Conservation (phyloP, 2,888 invertebrate genomes). For the Cantharis nigra region DNA sequence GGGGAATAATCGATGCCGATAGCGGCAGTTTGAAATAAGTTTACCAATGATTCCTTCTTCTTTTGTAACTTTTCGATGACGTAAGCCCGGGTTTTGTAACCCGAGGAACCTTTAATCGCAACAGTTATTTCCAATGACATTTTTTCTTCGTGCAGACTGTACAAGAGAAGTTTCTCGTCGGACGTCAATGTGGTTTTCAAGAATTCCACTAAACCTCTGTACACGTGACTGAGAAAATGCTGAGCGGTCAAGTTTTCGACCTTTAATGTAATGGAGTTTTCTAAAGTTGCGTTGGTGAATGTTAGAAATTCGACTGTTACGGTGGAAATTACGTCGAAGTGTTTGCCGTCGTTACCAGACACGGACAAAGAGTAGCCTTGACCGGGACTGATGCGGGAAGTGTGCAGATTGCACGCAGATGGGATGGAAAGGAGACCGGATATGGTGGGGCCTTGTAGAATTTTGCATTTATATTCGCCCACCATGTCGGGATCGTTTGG, state of each 20-base stretch:
- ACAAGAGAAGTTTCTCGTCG: conserved; percentile 69
- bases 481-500: conserved; percentile 91
- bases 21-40: conserved; percentile 64
- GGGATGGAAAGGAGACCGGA: conserved; percentile 71
- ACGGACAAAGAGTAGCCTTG: conserved; percentile 79
- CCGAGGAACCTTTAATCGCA: conserved; percentile 63
- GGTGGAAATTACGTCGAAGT: conserved; percentile 84
- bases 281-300: conserved; percentile 81
- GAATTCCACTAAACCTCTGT: conserved; percentile 72
- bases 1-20: conserved; percentile 78
- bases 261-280: conserved; percentile 79
- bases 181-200: conserved; percentile 69
- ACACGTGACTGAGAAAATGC: conserved; percentile 77
- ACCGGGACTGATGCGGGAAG: conserved; percentile 71
- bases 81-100: conserved; percentile 68
- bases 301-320: conserved; percentile 81
- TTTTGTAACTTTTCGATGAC: conserved; percentile 67
- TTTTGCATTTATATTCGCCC: conserved; percentile 86
- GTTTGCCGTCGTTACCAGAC: conserved; percentile 87
- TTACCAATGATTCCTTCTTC: conserved; percentile 68
- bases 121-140: conserved; percentile 72
- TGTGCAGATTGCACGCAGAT: conserved; percentile 78
- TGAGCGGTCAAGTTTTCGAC: conserved; percentile 74
- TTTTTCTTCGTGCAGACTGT: conserved; percentile 73
- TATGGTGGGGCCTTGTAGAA: conserved; percentile 68